Base-by-base conservation (phyloP, 2,888 invertebrate species). In the Cephalotes varians region DNA sequence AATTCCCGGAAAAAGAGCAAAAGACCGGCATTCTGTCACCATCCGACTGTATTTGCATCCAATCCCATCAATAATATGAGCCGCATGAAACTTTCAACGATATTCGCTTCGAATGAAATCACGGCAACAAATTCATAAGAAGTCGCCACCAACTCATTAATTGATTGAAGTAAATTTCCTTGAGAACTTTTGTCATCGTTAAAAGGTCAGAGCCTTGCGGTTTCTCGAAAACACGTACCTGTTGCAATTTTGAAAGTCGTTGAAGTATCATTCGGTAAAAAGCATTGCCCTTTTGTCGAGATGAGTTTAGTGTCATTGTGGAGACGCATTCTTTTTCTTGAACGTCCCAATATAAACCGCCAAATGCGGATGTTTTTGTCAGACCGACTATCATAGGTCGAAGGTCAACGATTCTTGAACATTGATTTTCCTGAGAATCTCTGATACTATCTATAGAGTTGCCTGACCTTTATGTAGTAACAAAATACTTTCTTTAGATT, bases 71-170 rank as follows among this genome's bases (percentile, higher is more conserved):
- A 79, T 79, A 71, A 79, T 71, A 79, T 12, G 18, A 47, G n/a
- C 31, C 71, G 47, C 69, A 79, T 79, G 77, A 79, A 79, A 69
- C 34, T 79, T 79, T 79, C 56, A 79, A 37, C 34, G 71, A 77
- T 21, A 4, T 56, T 71, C n/a, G 25, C 34, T 31, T 34, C 71
- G 40, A 21, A 69, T 47, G 47, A 79, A 71, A 79, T 58, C 34
- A 2, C 56, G 28, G 49, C 28, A 60, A 74, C 44, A 31, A 69
- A 77, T 79, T 56, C 34, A 65, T 65, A 76, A 76, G 44, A 56
- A 69, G 18, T 12, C 12, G 28, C 1, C 31, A 31, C 10, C 21
- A 40, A 40, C 2, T 10, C 18, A 18, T 47, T 54, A 76, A 65
- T 65, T 62, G 65, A 65, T 49, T n/a, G n/a, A 56, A 79, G 71